Conservation (phyloP, 2,797 vertebrate species). For the Galagoides demidoff region DNA sequence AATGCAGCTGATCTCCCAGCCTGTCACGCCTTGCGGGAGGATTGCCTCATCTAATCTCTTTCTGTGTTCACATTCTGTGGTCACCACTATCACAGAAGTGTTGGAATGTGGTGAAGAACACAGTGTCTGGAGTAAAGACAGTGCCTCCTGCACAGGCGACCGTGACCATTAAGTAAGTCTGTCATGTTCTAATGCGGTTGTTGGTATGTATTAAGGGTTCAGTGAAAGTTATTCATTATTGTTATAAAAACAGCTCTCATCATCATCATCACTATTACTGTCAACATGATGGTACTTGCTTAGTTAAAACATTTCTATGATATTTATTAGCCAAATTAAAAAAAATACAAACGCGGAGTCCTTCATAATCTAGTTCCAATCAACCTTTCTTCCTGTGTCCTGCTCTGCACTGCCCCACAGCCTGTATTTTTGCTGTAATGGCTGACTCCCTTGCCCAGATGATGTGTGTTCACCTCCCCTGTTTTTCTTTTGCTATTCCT, state of each 20-base stretch:
- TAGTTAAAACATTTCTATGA: neutral
- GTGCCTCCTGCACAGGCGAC: neutral
- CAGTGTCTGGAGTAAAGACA: neutral
- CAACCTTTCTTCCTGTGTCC: neutral
- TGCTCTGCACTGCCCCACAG: rapidly evolving
- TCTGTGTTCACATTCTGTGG: neutral
- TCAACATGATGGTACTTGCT: neutral
- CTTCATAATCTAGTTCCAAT: neutral
- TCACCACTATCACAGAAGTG: neutral
- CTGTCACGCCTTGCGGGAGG: neutral
- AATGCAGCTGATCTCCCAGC: neutral
- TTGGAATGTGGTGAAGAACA: neutral
- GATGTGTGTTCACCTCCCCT: neutral
- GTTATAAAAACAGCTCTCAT: neutral
- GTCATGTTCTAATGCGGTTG: neutral
- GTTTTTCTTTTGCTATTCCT: neutral
- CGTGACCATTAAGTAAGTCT: neutral
- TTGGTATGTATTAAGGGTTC: neutral
- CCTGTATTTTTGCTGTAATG: neutral
- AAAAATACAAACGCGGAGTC: neutral
- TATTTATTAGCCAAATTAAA: neutral
- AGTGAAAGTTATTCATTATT: neutral
- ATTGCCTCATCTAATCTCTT: neutral
- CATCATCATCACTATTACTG: neutral
- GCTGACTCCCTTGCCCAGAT: neutral